Conservation (phyloP, 1,140 invertebrate species). For the Listronotus bonariensis region DNA sequence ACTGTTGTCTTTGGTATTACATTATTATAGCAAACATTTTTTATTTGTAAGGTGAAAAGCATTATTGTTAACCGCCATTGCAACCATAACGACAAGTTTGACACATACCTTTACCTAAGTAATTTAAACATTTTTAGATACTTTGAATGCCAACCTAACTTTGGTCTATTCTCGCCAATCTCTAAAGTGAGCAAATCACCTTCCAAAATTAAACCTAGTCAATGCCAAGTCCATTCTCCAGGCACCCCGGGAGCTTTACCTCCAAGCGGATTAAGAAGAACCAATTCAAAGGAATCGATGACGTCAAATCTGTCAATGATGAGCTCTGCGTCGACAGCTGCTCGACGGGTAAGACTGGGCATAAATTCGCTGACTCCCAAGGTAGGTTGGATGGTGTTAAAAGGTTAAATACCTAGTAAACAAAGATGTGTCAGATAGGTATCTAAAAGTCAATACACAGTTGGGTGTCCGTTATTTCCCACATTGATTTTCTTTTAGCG, state of each 20-base stretch:
- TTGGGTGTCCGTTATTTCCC: too few species aligned
- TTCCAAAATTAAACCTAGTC: conserved; percentile 69
- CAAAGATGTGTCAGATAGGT: neutral
- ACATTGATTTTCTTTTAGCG: too few species aligned
- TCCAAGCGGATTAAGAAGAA: conserved; percentile 65
- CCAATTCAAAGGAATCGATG: conserved; percentile 85
- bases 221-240: conserved; percentile 67
- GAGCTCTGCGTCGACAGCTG: conserved; percentile 62
- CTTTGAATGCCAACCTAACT: conserved; percentile 88
- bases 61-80: too few species aligned
- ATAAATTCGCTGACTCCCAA: conserved; percentile 70
- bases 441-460: neutral
- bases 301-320: conserved; percentile 74
- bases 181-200: conserved; percentile 85
- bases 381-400: conserved; percentile 61
- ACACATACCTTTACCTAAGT: too few species aligned
- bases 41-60: too few species aligned
- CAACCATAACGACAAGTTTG: too few species aligned
- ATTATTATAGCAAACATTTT: too few species aligned
- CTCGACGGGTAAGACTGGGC: conserved; percentile 69
- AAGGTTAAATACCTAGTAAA: neutral
- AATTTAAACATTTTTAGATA: conserved; percentile 88
- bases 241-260: conserved; percentile 59
- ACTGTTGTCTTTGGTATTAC: too few species aligned
- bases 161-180: conserved; percentile 90